Percentiles rank a stretch among this genome's conserved stretches.
phyloP scores from a whole-genome alignment of 2,113 vertebrate species.

The Oncorhynchus clarkii region DNA sequence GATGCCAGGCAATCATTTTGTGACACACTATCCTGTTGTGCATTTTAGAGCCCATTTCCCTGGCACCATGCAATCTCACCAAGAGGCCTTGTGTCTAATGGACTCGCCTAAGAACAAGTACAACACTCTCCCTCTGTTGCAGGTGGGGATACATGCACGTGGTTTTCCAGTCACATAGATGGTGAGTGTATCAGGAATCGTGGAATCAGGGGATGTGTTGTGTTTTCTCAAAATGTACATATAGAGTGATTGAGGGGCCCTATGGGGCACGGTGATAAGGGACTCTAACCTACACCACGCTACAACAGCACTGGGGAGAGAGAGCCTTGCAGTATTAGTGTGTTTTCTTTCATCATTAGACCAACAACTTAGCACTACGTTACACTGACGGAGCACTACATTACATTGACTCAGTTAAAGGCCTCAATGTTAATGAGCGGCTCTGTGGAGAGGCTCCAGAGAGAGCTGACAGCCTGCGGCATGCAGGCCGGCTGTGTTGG shows the following conservation, averaged over 20 bases:
- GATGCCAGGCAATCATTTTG: slow-evolving; percentile 29
- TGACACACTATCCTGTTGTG: slow-evolving; percentile 18
- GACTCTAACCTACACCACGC: not conserved
- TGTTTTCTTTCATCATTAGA: not conserved
- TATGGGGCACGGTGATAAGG: not conserved
- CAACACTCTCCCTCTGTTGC: not conserved
- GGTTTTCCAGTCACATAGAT: not conserved
- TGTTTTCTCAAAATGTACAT: not conserved
- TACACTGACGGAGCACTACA: not conserved
- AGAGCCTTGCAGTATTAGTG: not conserved
- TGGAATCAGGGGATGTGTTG: not conserved
- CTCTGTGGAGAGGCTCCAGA: too few relatives aligned
- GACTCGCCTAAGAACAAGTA: not conserved
- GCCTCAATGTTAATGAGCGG: too few relatives aligned
- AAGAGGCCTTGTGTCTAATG: not conserved
- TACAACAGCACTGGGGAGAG: not conserved
- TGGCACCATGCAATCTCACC: not conserved
- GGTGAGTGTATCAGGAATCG: not conserved
- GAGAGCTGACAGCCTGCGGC: too few relatives aligned
- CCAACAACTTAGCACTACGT: not conserved
- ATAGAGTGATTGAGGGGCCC: not conserved
- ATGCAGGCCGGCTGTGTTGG: too few relatives aligned
- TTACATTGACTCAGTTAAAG: not conserved
- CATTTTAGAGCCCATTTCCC: slow-evolving; percentile 11
- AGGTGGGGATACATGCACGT: not conserved